A percentile compares a stretch with the other conserved stretches of the same genome.
Evolutionary conservation across 2,797 vertebrate species (phyloP).

Genomic region (Crenuchus spilurus): DNA sequence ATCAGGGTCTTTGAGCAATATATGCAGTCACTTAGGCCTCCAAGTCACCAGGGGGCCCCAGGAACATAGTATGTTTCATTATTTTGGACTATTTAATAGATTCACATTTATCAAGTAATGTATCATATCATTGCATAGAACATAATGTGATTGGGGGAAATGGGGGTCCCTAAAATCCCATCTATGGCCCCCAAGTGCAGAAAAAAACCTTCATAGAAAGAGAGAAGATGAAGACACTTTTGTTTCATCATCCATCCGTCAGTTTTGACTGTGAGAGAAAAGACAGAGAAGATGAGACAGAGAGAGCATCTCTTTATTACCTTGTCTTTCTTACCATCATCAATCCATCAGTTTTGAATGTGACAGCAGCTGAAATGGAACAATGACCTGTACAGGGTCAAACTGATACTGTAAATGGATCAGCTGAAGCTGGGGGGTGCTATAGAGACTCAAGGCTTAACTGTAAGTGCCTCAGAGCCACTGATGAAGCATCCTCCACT

Average conservation of each 20-base stretch:
- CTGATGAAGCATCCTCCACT: neutral
- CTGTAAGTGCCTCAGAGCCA: neutral
- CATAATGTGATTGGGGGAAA: too few relatives aligned
- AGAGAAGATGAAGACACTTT: too few relatives aligned
- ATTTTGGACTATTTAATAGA: too few relatives aligned
- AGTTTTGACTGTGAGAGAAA: neutral
- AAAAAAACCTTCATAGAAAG: too few relatives aligned
- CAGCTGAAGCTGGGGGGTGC: slow-evolving; percentile 21
- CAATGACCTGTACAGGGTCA: slow-evolving; percentile 4
- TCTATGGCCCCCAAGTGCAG: too few relatives aligned
- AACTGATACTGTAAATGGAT: neutral
- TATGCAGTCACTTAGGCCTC: too few relatives aligned
- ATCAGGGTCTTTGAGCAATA: too few relatives aligned
- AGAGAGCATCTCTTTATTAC: slow-evolving; percentile 8
- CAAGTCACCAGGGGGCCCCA: too few relatives aligned
- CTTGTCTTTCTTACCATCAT: slow-evolving; percentile 16
- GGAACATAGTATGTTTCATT: too few relatives aligned
- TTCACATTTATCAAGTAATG: too few relatives aligned
- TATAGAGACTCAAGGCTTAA: neutral
- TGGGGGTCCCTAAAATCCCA: too few relatives aligned
- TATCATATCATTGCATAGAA: too few relatives aligned
- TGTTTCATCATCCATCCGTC: neutral
- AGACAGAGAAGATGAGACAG: neutral
- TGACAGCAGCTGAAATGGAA: neutral
- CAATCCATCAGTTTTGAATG: neutral